Percentiles rank a stretch among this genome's conserved stretches.
Evolutionary conservation across 1,140 invertebrate species (phyloP).

Genomic region (Aphis gossypii): DNA sequence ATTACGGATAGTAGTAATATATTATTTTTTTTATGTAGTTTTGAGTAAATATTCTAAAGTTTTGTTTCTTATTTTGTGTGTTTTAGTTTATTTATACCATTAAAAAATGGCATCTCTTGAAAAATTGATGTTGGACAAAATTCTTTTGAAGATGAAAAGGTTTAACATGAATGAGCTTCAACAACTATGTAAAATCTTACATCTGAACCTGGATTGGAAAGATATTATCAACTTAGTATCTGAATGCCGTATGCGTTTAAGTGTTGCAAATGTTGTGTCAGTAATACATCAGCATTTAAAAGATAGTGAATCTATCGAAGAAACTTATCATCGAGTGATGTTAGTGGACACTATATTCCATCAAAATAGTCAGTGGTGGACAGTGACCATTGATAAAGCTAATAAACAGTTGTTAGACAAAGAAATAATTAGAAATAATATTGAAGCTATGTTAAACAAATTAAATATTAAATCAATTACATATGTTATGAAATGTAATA

Average conservation of each 20-base stretch:
- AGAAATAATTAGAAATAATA: constrained; percentile 20
- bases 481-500: constrained; percentile 24
- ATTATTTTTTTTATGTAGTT: neutral
- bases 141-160: constrained; percentile 24
- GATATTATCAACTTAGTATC: neutral
- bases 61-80: neutral
- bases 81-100: neutral
- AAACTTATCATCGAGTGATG: constrained; percentile 7
- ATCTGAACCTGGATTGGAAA: constrained; percentile 25
- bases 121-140: constrained; percentile 41
- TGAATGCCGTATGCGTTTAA: constrained; percentile 25
- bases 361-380: constrained; percentile 39
- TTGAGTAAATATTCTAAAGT: neutral
- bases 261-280: constrained; percentile 16
- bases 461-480: constrained; percentile 8
- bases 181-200: constrained; percentile 29
- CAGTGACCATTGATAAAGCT: constrained; percentile 39
- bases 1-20: neutral
- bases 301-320: neutral
- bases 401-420: constrained; percentile 33
- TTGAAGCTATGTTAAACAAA: constrained; percentile 18
- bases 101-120: constrained; percentile 8
- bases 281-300: constrained; percentile 18
- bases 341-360: constrained; percentile 31
- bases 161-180: constrained; percentile 37